phyloP scores from a whole-genome alignment of 2,113 vertebrate species.

The Lucifuga dentata region DNA sequence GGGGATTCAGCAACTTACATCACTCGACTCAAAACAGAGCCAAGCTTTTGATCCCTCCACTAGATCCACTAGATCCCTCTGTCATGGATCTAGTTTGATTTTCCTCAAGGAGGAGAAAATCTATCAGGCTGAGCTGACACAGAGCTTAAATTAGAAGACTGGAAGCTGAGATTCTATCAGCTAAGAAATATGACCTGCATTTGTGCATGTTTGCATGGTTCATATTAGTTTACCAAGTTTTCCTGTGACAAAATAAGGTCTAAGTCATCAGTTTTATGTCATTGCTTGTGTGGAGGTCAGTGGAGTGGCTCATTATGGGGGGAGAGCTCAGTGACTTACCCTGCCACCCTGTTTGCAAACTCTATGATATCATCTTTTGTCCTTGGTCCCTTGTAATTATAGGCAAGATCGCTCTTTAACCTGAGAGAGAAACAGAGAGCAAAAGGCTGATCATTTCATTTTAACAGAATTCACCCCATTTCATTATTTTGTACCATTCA shows the following conservation, averaged over 20 bases:
- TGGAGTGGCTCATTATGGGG: no score
- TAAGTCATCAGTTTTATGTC: not conserved
- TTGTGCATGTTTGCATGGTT: slow-evolving; percentile 22
- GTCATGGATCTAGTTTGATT: slow-evolving; percentile 63
- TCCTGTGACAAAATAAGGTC: slow-evolving; percentile 31
- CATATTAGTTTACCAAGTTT: slow-evolving; percentile 14
- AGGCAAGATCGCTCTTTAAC: slow-evolving; percentile 94
- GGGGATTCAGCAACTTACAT: slow-evolving; percentile 21
- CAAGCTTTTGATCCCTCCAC: slow-evolving; percentile 74
- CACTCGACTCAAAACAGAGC: not conserved
- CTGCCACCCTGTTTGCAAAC: slow-evolving; percentile 96
- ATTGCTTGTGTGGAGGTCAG: not conserved
- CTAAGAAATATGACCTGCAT: slow-evolving; percentile 37
- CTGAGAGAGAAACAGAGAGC: slow-evolving; percentile 70
- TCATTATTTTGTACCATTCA: not conserved
- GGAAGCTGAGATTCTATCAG: slow-evolving; percentile 45
- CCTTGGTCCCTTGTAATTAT: slow-evolving; percentile 96
- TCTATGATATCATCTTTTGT: slow-evolving; percentile 98
- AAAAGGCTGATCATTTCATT: not conserved
- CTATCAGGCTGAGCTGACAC: slow-evolving; percentile 59
- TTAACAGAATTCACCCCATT: not conserved
- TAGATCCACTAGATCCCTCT: no score
- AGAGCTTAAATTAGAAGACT: slow-evolving; percentile 58
- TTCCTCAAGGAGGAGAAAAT: slow-evolving; percentile 64
- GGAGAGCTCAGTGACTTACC: slow-evolving; percentile 89